Evolutionary conservation across 2,888 invertebrate genomes (phyloP).

Genomic region (Platycnemis pennipes): DNA sequence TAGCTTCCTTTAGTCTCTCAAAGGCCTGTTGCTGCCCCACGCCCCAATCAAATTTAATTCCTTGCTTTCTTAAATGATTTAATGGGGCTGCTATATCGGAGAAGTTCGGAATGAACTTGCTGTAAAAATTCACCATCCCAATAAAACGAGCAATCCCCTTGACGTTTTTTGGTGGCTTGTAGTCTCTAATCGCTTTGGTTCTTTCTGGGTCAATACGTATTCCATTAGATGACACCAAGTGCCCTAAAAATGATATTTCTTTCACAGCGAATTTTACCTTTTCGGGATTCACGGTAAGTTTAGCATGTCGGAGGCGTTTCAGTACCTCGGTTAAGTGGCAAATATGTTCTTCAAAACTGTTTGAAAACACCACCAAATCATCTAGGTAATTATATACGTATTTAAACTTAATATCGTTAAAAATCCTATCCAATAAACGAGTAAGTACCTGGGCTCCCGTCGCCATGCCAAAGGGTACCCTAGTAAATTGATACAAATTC

Average conservation of each 20-base stretch:
- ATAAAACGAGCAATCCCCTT: neutral
- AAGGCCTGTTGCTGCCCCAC: slow-evolving; percentile 73
- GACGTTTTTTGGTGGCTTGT: neutral
- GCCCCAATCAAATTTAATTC: neutral
- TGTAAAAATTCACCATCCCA: neutral
- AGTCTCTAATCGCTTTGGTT: too few relatives aligned
- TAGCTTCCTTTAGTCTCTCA: slow-evolving; percentile 69
- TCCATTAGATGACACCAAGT: neutral
- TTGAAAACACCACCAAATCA: neutral
- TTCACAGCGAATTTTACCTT: neutral
- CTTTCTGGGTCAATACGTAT: neutral
- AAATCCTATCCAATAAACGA: neutral
- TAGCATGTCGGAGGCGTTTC: neutral
- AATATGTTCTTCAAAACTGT: neutral
- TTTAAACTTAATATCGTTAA: neutral
- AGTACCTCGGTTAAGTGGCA: neutral
- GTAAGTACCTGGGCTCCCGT: too few relatives aligned
- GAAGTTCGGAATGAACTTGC: too few relatives aligned
- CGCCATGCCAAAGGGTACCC: too few relatives aligned
- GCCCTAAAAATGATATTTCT: neutral
- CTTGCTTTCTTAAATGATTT: neutral
- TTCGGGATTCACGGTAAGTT: neutral
- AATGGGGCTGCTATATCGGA: neutral
- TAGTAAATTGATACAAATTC: too few relatives aligned
- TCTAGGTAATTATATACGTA: neutral